Evolutionary conservation across 2,113 vertebrate genomes (phyloP), one percentile per base, ranked within the genome.

Genomic region (Corythornis vintsioides): DNA sequence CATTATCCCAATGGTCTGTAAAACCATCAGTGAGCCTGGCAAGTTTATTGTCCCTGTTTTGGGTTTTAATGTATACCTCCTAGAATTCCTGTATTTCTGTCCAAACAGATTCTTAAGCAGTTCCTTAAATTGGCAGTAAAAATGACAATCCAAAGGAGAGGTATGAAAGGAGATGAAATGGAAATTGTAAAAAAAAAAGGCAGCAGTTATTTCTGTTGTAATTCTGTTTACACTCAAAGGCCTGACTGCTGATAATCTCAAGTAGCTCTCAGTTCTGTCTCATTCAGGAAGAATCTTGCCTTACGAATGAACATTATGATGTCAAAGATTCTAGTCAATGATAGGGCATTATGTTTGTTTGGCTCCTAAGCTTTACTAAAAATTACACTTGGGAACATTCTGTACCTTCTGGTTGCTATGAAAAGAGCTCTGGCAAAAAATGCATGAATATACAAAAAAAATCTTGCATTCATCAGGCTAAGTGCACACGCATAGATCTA

Each of bases 401-500:
- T 60, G 87, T 95, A 74, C 84, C 67, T 71, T 95, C 59, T 79
- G 67, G 74, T 87, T 90, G 81, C 71, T 76, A 35, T 89, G 75
- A 95, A 96, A 93, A 95, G 59, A 93, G 52, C 74, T 83, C 22
- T 40, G 59, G 78, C 79, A 73, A 81, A 83, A 72, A 94, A 78
- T 50, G 45, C 55, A 50, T 60, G 59, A 55, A 64, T 43, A 9
- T 35, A 52, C 25, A 14, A 14, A 53, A 77, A 55, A 77, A 73
- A 25, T 11, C 45, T 16, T 75, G 59, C 14, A 11, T 22, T 3
- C 28, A 65, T 4, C 70, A 72, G 48, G 13, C 19, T 12, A 5
- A 31, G 24, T 60, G 31, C 45, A 82, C 50, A 21, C 17, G 35
- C 16, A 24, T 4, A 8, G 21, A 17, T 38, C 19, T 26, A 35